A percentile compares a stretch with the other conserved stretches of the same genome.
Evolutionary conservation across 2,113 vertebrate species (phyloP).

Genomic region (Bubo scandiacus): DNA sequence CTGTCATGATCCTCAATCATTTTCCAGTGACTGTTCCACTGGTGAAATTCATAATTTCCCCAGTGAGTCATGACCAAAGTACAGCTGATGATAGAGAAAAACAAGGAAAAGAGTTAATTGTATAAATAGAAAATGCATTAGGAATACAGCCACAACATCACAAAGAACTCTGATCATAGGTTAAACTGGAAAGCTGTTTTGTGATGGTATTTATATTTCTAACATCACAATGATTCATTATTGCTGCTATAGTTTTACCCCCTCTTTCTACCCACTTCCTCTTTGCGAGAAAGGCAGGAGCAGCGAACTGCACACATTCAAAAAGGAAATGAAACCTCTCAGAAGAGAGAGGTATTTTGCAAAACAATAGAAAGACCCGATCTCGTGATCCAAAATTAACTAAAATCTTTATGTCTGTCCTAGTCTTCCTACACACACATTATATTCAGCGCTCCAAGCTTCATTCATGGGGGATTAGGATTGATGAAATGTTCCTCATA

Average conservation of each 20-base stretch:
- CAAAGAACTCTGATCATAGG: background rate
- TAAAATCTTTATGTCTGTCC: background rate
- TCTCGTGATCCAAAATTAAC: background rate
- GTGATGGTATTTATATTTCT: background rate
- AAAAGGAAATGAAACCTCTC: slow-evolving; percentile 5
- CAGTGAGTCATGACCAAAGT: background rate
- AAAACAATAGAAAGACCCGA: background rate
- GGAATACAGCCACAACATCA: background rate
- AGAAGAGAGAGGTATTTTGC: background rate
- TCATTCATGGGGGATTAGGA: background rate
- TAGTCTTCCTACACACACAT: background rate
- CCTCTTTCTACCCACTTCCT: background rate
- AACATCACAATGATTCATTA: background rate
- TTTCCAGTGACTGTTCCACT: background rate
- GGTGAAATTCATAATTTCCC: background rate
- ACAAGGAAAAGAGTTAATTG: background rate
- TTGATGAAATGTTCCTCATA: background rate
- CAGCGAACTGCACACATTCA: background rate
- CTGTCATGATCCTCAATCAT: background rate
- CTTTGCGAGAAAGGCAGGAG: background rate
- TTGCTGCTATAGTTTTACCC: background rate
- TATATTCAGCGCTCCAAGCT: rapidly evolving
- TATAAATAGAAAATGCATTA: background rate
- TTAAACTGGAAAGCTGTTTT: background rate
- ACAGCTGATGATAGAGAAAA: background rate